A percentile compares a stretch with the other conserved stretches of the same genome.
These are phyloP conservation scores for Prionailurus bengalensis DNA, from an alignment of 2,113 vertebrate genomes.

Conservation along the genomic window DNA sequence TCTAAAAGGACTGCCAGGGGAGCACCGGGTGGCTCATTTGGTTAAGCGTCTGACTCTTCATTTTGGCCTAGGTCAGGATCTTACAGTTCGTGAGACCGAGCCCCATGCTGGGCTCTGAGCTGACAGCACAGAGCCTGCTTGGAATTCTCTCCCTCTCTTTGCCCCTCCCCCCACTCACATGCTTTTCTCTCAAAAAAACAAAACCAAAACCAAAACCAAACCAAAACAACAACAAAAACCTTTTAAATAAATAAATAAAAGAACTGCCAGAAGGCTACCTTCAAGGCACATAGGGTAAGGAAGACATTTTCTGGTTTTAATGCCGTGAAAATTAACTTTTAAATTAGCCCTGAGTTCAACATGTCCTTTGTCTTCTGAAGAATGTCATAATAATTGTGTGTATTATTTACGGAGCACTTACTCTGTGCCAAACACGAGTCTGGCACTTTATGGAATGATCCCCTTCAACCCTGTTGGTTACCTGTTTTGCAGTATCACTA, in stretches of 20 bases:
- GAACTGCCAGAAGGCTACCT: not conserved
- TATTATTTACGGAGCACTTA: not conserved
- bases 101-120: too few relatives aligned
- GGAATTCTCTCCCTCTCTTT: too few relatives aligned
- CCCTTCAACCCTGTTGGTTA: not conserved
- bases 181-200: not conserved
- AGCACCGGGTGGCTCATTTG: not conserved
- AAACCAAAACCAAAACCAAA: not conserved
- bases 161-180: too few relatives aligned
- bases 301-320: not conserved
- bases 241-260: not conserved
- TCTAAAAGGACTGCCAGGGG: not conserved
- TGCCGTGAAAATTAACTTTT: constrained; percentile 23
- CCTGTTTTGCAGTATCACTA: not conserved
- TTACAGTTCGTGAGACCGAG: too few relatives aligned
- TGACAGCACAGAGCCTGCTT: too few relatives aligned
- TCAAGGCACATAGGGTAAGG: not conserved
- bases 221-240: not conserved
- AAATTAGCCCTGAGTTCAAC: not conserved
- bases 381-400: not conserved
- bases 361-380: constrained; percentile 8
- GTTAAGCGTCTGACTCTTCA: not conserved
- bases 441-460: not conserved
- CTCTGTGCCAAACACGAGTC: not conserved
- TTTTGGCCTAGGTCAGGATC: not conserved